Evolutionary conservation across 2,888 invertebrate species (phyloP).

Genomic region (Acronicta psi): DNA sequence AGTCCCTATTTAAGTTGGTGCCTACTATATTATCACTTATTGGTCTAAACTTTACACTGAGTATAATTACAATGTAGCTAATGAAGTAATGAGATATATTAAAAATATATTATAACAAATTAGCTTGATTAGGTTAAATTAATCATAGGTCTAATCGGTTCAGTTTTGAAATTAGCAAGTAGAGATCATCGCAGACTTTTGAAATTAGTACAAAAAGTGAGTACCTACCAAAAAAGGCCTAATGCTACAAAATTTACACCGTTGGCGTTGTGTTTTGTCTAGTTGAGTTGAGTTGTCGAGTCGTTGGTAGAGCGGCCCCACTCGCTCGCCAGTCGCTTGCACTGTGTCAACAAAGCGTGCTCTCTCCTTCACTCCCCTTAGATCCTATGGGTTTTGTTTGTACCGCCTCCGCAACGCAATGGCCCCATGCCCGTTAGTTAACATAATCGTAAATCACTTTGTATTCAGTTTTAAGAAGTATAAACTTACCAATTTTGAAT

Average conservation of each 20-base stretch:
- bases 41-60: constrained; percentile 25
- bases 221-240: constrained; percentile 55
- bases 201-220: constrained; percentile 44
- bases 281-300: constrained; percentile 49
- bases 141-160: constrained; percentile 33
- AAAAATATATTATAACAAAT: constrained; percentile 13
- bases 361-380: constrained; percentile 82
- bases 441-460: constrained; percentile 47
- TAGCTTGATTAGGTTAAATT: constrained; percentile 18
- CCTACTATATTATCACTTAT: constrained; percentile 32
- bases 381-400: constrained; percentile 76
- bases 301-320: constrained; percentile 56
- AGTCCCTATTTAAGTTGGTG: constrained; percentile 26
- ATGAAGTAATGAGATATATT: neutral
- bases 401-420: constrained; percentile 68
- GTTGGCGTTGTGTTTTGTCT: constrained; percentile 46
- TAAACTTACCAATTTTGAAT: constrained; percentile 74
- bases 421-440: constrained; percentile 58
- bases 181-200: constrained; percentile 29
- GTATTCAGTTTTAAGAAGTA: constrained; percentile 23
- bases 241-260: constrained; percentile 59
- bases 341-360: constrained; percentile 83
- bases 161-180: constrained; percentile 36
- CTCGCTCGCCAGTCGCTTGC: constrained; percentile 66
- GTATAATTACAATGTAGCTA: constrained; percentile 13